Evolutionary conservation across 2,113 vertebrate species (phyloP).

Genomic region (Pogona vitticeps): DNA sequence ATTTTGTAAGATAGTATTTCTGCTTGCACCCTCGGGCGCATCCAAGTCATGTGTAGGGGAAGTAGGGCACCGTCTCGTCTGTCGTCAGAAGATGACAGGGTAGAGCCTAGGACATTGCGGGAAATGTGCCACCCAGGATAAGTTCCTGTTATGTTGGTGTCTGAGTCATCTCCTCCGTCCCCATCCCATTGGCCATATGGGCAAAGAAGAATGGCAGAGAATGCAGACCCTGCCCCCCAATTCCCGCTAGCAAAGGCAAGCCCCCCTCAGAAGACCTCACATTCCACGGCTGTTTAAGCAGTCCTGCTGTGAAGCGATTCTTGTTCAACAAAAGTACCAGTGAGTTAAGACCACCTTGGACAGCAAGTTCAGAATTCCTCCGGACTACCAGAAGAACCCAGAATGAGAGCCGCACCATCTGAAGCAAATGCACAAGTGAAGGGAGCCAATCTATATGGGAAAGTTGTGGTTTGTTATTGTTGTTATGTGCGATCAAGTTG

Average conservation of each 20-base stretch:
- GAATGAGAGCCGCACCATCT: no score
- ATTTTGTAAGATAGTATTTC: background rate
- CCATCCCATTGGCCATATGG: background rate
- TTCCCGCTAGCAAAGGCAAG: background rate
- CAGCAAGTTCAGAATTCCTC: background rate
- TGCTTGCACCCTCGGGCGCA: background rate
- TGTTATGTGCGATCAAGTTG: no score
- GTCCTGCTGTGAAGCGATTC: background rate
- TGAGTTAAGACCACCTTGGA: background rate
- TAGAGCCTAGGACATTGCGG: background rate
- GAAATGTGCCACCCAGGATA: background rate
- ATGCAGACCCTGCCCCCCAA: background rate
- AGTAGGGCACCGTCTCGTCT: background rate
- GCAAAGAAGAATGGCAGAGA: background rate
- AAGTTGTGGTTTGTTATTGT: no score
- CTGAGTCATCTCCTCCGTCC: background rate
- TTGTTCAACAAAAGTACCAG: background rate
- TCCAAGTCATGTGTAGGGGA: background rate
- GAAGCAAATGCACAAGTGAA: no score
- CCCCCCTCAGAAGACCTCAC: background rate
- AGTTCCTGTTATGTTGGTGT: background rate
- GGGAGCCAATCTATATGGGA: no score
- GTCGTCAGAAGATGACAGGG: background rate
- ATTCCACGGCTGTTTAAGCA: background rate
- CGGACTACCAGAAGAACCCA: background rate